phyloP scores from a whole-genome alignment of 2,888 invertebrate species.

The Apodemia hepburni region DNA sequence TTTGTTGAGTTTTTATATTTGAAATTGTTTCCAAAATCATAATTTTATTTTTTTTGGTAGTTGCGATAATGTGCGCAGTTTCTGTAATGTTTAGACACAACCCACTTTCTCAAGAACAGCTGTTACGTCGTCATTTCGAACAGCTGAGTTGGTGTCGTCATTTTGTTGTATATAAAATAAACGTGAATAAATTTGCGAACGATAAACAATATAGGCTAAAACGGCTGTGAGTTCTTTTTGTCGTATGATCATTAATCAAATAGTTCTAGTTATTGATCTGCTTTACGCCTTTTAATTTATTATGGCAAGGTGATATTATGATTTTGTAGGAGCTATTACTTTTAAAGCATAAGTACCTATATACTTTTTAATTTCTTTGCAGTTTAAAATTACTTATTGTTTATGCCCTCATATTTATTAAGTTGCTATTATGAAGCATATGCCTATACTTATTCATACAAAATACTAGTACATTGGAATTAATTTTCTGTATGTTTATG shows the following conservation, averaged over 20 bases:
- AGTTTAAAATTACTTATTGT: too few species aligned
- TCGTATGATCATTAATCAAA: not conserved
- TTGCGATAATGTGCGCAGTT: slow-evolving; percentile 33
- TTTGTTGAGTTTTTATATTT: not conserved
- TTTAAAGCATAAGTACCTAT: not conserved
- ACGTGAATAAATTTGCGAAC: not conserved
- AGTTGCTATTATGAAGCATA: too few species aligned
- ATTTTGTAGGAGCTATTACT: not conserved
- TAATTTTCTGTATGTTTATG: too few species aligned
- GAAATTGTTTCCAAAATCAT: not conserved
- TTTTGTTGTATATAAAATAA: slow-evolving; percentile 22
- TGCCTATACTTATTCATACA: too few species aligned
- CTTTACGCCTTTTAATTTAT: not conserved
- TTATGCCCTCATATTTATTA: too few species aligned
- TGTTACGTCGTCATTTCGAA: slow-evolving; percentile 61
- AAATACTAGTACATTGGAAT: too few species aligned
- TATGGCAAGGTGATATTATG: not conserved
- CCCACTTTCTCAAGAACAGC: slow-evolving; percentile 66
- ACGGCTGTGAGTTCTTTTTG: not conserved
- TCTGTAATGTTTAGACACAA: slow-evolving; percentile 26
- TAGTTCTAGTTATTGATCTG: slow-evolving; percentile 17
- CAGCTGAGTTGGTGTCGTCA: slow-evolving; percentile 49
- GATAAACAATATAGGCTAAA: not conserved
- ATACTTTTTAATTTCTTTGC: too few species aligned
- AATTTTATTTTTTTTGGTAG: not conserved